These are phyloP conservation scores for Drosophila cyrtoloma DNA, from an alignment of 2,888 invertebrate genomes.

Conservation along the genomic window DNA sequence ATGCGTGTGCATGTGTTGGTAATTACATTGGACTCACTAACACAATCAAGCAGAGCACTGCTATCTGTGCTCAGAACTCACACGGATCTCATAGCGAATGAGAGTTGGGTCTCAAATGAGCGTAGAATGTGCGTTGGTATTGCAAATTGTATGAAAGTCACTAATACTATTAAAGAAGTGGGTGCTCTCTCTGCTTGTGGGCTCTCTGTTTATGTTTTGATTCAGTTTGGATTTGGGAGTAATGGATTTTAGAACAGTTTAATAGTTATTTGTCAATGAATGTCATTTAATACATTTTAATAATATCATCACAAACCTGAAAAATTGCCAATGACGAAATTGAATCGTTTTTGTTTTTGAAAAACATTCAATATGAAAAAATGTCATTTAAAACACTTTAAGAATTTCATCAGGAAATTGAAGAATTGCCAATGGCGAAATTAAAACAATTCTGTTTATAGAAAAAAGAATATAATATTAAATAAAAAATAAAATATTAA, in stretches of 20 bases:
- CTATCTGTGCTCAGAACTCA: constrained; percentile 37
- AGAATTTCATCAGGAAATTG: background rate
- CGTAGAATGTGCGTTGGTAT: constrained; percentile 24
- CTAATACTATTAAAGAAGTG: constrained; percentile 24
- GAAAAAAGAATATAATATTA: background rate
- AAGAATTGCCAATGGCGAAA: background rate
- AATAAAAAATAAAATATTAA: too few relatives aligned
- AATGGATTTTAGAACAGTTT: constrained; percentile 17
- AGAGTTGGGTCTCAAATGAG: background rate
- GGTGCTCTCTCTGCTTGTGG: constrained; percentile 25
- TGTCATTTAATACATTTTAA: background rate
- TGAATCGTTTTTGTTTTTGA: background rate
- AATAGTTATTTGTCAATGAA: background rate
- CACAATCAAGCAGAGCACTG: constrained; percentile 26
- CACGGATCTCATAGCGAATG: background rate
- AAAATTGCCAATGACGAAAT: background rate
- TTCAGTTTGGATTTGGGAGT: constrained; percentile 3
- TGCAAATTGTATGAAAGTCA: constrained; percentile 3
- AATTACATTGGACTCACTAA: constrained; percentile 28
- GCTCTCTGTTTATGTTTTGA: constrained; percentile 63
- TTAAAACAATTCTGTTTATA: background rate
- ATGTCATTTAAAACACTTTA: background rate
- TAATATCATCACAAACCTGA: constrained; percentile 14
- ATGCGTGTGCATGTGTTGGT: constrained; percentile 20
- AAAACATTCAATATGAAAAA: background rate